phyloP scores from a whole-genome alignment of 2,797 vertebrate species.

The Loriculus beryllinus region DNA sequence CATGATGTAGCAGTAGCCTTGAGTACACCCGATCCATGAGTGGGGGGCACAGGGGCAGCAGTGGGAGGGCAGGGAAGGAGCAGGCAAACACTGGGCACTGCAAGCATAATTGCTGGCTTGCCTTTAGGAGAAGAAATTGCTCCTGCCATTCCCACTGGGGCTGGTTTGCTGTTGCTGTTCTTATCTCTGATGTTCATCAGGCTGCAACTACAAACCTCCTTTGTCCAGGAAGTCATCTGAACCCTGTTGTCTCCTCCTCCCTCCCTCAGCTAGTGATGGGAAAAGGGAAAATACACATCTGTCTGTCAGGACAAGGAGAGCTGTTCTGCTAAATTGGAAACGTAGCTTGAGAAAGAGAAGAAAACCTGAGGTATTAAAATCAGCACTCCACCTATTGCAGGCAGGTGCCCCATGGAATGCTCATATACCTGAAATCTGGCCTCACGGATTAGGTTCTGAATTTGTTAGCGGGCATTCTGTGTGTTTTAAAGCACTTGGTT shows the following conservation, averaged over 20 bases:
- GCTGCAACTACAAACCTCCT: constrained; percentile 67
- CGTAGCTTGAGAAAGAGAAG: background rate
- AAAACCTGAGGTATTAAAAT: background rate
- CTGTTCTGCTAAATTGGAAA: constrained; percentile 6
- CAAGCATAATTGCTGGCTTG: constrained; percentile 65
- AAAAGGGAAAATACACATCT: background rate
- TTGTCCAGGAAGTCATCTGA: constrained; percentile 49
- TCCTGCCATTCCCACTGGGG: constrained; percentile 68
- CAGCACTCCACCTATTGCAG: rapidly evolving
- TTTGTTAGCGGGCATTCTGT: background rate
- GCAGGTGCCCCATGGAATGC: background rate
- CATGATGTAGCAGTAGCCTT: constrained; percentile 10
- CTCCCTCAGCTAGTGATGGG: background rate
- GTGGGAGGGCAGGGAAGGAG: constrained; percentile 30
- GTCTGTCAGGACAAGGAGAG: constrained; percentile 30
- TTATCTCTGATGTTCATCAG: constrained; percentile 70
- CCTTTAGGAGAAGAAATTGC: constrained; percentile 69
- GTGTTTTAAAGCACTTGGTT: background rate
- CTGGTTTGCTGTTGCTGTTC: constrained; percentile 75
- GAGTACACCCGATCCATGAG: background rate
- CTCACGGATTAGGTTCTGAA: background rate
- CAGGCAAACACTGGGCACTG: constrained; percentile 51
- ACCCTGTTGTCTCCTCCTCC: background rate
- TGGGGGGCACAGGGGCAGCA: background rate
- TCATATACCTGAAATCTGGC: background rate